These are phyloP conservation scores for Corydoras sp. DNA, from an alignment of 2,113 vertebrate species.

Conservation along the genomic window DNA sequence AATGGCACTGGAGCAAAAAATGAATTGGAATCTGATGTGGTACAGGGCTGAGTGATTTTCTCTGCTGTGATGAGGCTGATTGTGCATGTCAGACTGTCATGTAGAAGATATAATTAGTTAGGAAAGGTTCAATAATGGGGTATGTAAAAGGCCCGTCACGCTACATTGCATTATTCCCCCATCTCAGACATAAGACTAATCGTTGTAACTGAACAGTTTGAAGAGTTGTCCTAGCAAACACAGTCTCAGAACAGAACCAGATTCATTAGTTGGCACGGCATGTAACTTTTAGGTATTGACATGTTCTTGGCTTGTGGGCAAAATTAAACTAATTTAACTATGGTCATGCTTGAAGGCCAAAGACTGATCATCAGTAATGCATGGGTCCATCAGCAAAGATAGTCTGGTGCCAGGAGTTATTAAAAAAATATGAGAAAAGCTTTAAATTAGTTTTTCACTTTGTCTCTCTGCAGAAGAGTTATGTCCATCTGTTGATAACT, in stretches of 20 bases:
- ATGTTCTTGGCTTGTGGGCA: background rate
- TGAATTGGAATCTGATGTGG: constrained; percentile 17
- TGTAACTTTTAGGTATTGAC: background rate
- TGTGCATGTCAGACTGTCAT: constrained; percentile 32
- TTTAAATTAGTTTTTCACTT: too few relatives aligned
- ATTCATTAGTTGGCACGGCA: background rate
- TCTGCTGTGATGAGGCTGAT: constrained; percentile 35
- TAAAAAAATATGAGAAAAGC: too few relatives aligned
- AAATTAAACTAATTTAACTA: background rate
- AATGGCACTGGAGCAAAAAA: background rate
- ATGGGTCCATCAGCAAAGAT: too few relatives aligned
- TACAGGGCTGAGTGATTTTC: constrained; percentile 21
- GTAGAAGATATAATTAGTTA: constrained; percentile 40
- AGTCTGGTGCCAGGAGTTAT: too few relatives aligned
- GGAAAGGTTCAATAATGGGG: constrained; percentile 45
- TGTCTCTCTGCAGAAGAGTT: too few relatives aligned
- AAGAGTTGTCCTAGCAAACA: constrained; percentile 3
- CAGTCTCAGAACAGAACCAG: constrained; percentile 5
- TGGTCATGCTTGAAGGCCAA: background rate
- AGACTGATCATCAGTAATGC: too few relatives aligned
- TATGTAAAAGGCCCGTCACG: constrained; percentile 36
- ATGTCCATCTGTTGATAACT: too few relatives aligned
- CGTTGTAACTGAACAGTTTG: constrained; percentile 18
- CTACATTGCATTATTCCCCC: constrained; percentile 14
- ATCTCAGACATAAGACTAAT: constrained; percentile 34